A percentile compares a stretch with the other conserved stretches of the same genome.
Evolutionary conservation across 2,888 invertebrate genomes (phyloP).

Genomic region (Perizoma flavofasciatum): DNA sequence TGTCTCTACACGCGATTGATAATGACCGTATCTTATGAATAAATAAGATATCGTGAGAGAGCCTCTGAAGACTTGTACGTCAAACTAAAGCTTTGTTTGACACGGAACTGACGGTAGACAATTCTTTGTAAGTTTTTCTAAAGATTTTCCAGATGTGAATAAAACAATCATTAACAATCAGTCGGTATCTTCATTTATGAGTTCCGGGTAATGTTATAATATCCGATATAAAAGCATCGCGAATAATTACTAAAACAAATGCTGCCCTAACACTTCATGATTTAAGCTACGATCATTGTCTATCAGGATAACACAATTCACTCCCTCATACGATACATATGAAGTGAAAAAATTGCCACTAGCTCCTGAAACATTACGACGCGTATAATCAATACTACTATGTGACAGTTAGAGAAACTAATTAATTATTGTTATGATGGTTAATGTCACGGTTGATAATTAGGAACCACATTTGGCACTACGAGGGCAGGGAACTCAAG

Average conservation of each 20-base stretch:
- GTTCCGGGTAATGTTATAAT: too few relatives aligned
- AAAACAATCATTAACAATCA: too few relatives aligned
- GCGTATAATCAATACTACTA: conserved; percentile 24
- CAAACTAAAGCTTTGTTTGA: not conserved
- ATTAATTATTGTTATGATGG: conserved; percentile 23
- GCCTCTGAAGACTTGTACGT: conserved; percentile 3
- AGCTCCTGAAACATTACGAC: conserved; percentile 2
- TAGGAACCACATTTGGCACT: conserved; percentile 10
- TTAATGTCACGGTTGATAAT: conserved; percentile 17
- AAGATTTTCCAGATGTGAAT: too few relatives aligned
- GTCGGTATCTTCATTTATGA: too few relatives aligned
- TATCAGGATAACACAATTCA: too few relatives aligned
- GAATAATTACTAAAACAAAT: too few relatives aligned
- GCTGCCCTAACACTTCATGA: too few relatives aligned
- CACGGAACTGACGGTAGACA: not conserved
- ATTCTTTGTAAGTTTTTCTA: too few relatives aligned
- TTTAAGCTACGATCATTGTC: too few relatives aligned
- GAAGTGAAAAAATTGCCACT: not conserved
- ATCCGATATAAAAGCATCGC: too few relatives aligned
- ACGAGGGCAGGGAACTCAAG: not conserved
- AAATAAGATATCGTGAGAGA: conserved; percentile 19
- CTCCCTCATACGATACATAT: not conserved
- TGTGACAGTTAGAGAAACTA: conserved; percentile 11
- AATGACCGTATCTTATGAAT: conserved; percentile 23
- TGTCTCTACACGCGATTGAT: conserved; percentile 27